Base-by-base conservation (phyloP, 2,113 vertebrate genomes). In the Tinamus guttatus region DNA sequence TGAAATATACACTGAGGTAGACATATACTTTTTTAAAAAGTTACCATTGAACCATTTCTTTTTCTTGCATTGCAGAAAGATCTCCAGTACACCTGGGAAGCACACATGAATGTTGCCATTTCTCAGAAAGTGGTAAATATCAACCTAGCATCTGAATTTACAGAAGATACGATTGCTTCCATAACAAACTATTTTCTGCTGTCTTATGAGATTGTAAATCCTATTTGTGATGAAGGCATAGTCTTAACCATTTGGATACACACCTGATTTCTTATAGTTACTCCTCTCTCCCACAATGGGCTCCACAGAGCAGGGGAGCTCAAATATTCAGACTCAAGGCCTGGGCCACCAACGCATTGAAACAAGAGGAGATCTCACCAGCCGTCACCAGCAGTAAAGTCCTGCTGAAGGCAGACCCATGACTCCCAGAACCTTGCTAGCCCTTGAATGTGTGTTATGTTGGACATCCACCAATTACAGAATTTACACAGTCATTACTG, bases 181-280 rank as follows among this genome's bases (percentile, higher is more conserved):
- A 5, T 38, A 59, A 80, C 12, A 87, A 85, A 59, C 9, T 40
- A 40, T 30, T 30, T n/a, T 25, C 49, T 70, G 56, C 51, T 59
- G 43, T 73, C 45, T 24, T 70, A 21, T 36, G 79, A 54, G 80
- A 62, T 19, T 36, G 89, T 41, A 77, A 74, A 65, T 74, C 36
- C 63, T 65, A 7, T 70, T 95, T 80, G 82, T 62, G 60, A 74
- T 30, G 86, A 63, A 92, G 45, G 4, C 30, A 40, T 16, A 51
- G 25, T 11, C 36, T 77, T 69, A 85, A 77, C 59, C n/a, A 25
- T 45, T 69, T 49, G 40, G 60, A 70, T 59, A 75, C 19, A 32
- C 10, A 76, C 27, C 43, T 74, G 32, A 62, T 85, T 70, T 45
- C 89, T 77, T 32, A 47, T 68, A 93, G 65, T 76, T 49, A 74